Conservation (phyloP, 2,797 vertebrate genomes). For the Lepus townsendii region DNA sequence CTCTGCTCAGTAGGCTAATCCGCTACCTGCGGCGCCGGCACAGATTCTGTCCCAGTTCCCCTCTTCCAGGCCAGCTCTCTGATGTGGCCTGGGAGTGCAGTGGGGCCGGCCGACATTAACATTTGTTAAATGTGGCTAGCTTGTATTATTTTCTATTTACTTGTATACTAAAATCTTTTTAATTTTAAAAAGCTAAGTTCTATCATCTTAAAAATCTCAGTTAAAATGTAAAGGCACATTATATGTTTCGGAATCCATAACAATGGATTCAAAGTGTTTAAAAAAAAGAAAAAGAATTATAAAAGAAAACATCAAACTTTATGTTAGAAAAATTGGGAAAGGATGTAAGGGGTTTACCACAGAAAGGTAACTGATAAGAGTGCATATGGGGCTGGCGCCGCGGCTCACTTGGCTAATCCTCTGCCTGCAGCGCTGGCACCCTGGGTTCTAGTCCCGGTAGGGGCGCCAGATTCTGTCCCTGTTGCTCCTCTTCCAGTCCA, state of each 20-base stretch:
- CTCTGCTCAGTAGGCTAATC: too few species aligned
- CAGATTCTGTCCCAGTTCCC: too few species aligned
- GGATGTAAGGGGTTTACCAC: not conserved
- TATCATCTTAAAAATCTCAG: not conserved
- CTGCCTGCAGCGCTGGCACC: too few species aligned
- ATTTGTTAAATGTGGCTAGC: slow-evolving; percentile 38
- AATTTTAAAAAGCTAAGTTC: not conserved
- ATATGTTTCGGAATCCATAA: slow-evolving; percentile 8
- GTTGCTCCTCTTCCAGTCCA: too few species aligned
- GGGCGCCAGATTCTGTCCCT: too few species aligned
- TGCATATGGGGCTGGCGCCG: not conserved
- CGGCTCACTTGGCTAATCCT: too few species aligned
- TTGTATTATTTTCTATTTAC: slow-evolving; percentile 28
- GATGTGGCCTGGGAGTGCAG: too few species aligned
- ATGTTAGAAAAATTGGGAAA: slow-evolving; percentile 41
- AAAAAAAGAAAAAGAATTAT: too few species aligned
- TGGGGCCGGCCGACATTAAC: not conserved
- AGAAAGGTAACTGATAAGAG: not conserved
- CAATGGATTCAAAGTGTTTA: not conserved
- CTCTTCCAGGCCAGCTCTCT: too few species aligned
- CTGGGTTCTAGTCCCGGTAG: too few species aligned
- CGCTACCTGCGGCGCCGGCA: too few species aligned
- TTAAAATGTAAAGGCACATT: slow-evolving; percentile 23
- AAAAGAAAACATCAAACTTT: not conserved
- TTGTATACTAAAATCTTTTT: slow-evolving; percentile 10